Evolutionary conservation across 1,140 invertebrate genomes (phyloP).

Genomic region (Bombus difficillimus): DNA sequence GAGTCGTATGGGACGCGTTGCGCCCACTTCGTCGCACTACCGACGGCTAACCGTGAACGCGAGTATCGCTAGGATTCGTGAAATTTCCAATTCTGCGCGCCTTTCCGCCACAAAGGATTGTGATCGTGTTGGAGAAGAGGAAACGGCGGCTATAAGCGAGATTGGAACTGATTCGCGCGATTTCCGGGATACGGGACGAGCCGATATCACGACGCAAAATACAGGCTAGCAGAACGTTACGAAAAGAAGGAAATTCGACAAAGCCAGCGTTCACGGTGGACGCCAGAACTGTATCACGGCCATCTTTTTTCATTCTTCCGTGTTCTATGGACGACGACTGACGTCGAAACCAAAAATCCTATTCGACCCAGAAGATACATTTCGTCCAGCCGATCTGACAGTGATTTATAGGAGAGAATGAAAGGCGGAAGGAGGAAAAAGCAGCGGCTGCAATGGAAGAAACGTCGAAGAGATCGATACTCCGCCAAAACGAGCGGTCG

Average conservation of each 20-base stretch:
- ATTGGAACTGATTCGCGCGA: neutral
- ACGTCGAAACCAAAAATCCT: slow-evolving; percentile 60
- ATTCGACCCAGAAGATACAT: slow-evolving; percentile 59
- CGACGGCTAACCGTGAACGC: neutral
- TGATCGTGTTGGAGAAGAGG: neutral
- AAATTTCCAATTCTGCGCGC: slow-evolving; percentile 42
- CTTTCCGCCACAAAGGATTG: neutral
- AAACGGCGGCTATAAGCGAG: too few species aligned
- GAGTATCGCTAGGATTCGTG: slow-evolving; percentile 37
- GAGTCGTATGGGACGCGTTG: neutral
- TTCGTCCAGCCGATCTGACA: slow-evolving; percentile 54
- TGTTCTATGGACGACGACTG: slow-evolving; percentile 11
- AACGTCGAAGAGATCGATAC: slow-evolving; percentile 41
- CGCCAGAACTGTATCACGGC: slow-evolving; percentile 18
- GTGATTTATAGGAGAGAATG: slow-evolving; percentile 61
- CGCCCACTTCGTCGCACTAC: slow-evolving; percentile 17
- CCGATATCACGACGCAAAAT: neutral
- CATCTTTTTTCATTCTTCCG: slow-evolving; percentile 42
- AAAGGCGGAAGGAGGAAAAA: slow-evolving; percentile 32
- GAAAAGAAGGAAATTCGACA: neutral
- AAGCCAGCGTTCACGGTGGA: neutral
- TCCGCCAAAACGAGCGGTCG: neutral
- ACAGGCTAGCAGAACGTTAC: neutral
- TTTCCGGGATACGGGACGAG: neutral
- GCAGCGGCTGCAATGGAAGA: neutral